Percentiles rank a stretch among this genome's conserved stretches.
Evolutionary conservation across 1,140 invertebrate species (phyloP).

Genomic region (Diorhabda carinulata): DNA sequence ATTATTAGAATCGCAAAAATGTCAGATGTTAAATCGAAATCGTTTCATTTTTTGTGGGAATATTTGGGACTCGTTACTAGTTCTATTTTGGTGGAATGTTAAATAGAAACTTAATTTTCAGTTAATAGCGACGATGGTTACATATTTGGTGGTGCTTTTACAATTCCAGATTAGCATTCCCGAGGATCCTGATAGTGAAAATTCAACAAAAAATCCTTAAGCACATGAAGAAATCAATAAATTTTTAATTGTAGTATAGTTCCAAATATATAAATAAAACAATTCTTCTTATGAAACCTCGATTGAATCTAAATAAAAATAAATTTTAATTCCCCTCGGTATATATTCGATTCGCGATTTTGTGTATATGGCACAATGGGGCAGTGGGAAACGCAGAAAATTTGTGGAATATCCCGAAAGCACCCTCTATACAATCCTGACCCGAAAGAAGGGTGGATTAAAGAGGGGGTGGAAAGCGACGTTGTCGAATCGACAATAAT

Average conservation of each 20-base stretch:
- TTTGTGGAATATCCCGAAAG: neutral
- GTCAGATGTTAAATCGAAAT: too few species aligned
- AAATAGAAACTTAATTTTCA: constrained; percentile 39
- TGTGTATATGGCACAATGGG: constrained; percentile 8
- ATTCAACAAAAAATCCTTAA: too few species aligned
- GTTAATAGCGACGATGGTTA: constrained; percentile 66
- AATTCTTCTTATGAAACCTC: too few species aligned
- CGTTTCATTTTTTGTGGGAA: too few species aligned
- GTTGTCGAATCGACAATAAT: neutral
- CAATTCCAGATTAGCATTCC: constrained; percentile 70
- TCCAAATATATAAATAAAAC: too few species aligned
- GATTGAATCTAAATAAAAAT: neutral
- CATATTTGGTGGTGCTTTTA: constrained; percentile 63
- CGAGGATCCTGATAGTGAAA: constrained; percentile 41
- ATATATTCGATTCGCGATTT: neutral
- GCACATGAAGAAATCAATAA: too few species aligned
- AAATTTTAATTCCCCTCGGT: too few species aligned
- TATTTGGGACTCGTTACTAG: too few species aligned
- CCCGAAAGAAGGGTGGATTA: constrained; percentile 7
- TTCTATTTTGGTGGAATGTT: too few species aligned
- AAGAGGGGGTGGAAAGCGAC: constrained; percentile 9
- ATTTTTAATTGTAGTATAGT: too few species aligned
- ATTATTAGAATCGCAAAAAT: too few species aligned
- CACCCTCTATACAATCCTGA: neutral
- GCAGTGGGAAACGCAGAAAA: constrained; percentile 9